phyloP scores from a whole-genome alignment of 2,113 vertebrate genomes.

The Oostethus manadensis region DNA sequence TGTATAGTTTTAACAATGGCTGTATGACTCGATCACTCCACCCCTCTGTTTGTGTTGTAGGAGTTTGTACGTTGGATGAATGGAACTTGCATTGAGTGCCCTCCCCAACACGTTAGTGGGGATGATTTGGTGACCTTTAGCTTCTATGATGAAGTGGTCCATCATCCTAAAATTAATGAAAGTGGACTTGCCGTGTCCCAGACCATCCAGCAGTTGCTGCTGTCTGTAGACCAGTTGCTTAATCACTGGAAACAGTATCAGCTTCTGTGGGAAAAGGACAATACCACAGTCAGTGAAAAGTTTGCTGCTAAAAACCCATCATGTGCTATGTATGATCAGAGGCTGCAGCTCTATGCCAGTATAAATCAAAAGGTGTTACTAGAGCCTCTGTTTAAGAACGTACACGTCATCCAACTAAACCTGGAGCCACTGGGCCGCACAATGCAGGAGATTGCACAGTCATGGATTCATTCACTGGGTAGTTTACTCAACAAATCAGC shows the following conservation, averaged over 20 bases:
- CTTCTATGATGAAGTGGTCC: conserved; percentile 80
- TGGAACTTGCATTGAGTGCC: conserved; percentile 85
- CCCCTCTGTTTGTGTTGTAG: conserved; percentile 54
- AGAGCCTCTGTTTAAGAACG: conserved; percentile 72
- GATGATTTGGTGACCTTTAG: conserved; percentile 71
- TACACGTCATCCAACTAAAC: conserved; percentile 79
- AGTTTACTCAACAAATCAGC: conserved; percentile 80
- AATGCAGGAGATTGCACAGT: conserved; percentile 74
- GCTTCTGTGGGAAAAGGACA: conserved; percentile 84
- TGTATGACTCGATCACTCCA: neutral
- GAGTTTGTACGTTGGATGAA: conserved; percentile 89
- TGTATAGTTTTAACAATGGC: neutral
- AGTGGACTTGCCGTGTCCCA: conserved; percentile 72
- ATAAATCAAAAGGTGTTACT: conserved; percentile 72
- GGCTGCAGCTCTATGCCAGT: conserved; percentile 78
- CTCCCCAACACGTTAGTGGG: conserved; percentile 68
- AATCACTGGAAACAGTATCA: conserved; percentile 81
- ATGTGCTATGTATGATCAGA: conserved; percentile 80
- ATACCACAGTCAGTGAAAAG: conserved; percentile 73
- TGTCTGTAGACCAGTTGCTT: conserved; percentile 70
- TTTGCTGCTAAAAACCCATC: conserved; percentile 80
- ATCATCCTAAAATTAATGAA: conserved; percentile 76
- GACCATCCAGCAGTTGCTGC: conserved; percentile 75
- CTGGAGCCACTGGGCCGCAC: conserved; percentile 73
- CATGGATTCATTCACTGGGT: conserved; percentile 81